Conservation (phyloP, 2,888 invertebrate species). For the Cepaea hortensis region DNA sequence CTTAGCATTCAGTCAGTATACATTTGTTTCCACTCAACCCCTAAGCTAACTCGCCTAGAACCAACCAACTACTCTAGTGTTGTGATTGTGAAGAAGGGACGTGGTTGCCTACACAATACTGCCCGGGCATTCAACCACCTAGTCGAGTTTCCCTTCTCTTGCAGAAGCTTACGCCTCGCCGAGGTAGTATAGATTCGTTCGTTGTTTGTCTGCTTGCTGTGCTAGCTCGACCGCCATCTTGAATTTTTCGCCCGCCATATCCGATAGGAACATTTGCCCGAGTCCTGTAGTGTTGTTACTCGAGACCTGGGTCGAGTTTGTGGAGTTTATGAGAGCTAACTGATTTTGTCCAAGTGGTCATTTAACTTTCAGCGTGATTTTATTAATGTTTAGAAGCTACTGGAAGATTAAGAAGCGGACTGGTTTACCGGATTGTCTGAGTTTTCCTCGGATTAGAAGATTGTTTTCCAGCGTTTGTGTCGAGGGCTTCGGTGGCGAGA, state of each 20-base stretch:
- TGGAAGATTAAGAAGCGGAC: no score
- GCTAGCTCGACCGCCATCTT: conserved; percentile 44
- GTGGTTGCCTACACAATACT: conserved; percentile 23
- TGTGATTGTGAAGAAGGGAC: not conserved
- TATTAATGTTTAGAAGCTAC: no score
- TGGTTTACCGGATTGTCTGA: no score
- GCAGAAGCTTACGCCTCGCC: conserved; percentile 12
- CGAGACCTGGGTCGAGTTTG: not conserved
- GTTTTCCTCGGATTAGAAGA: no score
- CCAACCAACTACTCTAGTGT: not conserved
- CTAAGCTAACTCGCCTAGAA: not conserved
- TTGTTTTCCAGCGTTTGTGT: no score
- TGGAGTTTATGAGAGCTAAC: not conserved
- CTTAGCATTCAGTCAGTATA: no score
- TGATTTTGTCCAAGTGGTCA: not conserved
- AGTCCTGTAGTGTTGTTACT: conserved; percentile 17
- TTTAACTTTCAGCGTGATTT: not conserved
- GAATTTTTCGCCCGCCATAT: conserved; percentile 44
- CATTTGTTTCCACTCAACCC: not conserved
- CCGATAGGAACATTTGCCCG: conserved; percentile 29
- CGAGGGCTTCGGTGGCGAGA: no score
- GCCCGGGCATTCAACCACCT: conserved; percentile 29
- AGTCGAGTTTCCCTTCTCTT: not conserved
- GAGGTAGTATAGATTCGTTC: conserved; percentile 35
- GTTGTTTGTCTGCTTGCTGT: conserved; percentile 38